Evolutionary conservation across 1,140 invertebrate species (phyloP).

Genomic region (Metopolophium dirhodum): DNA sequence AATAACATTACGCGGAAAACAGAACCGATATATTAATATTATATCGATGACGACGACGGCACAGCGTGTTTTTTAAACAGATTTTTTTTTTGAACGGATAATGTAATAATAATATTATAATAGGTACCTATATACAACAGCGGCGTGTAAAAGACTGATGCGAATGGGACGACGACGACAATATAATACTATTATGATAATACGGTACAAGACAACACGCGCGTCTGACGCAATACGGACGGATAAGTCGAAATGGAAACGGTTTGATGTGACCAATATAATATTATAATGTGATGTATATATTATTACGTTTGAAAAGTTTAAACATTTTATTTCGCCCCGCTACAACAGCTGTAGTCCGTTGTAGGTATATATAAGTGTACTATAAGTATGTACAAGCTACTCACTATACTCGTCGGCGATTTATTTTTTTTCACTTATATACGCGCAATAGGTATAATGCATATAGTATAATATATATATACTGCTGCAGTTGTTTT

Average conservation of each 20-base stretch:
- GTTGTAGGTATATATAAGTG: background rate
- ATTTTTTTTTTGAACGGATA: background rate
- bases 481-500: background rate
- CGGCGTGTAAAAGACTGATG: background rate
- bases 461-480: too few species aligned
- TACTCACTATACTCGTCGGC: background rate
- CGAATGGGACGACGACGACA: background rate
- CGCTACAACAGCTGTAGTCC: background rate
- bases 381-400: background rate
- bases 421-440: background rate
- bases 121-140: background rate
- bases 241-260: background rate
- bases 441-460: background rate
- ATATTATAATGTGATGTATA: background rate
- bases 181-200: constrained; percentile 11
- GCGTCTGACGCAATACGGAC: background rate
- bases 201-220: background rate
- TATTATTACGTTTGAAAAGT: constrained; percentile 9
- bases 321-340: background rate
- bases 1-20: background rate
- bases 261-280: background rate
- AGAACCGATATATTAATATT: background rate
- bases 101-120: background rate
- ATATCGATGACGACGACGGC: background rate
- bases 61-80: background rate